Percentiles rank a stretch among this genome's conserved stretches.
Evolutionary conservation across 2,113 vertebrate species (phyloP).

Genomic region (Etheostoma cragini): DNA sequence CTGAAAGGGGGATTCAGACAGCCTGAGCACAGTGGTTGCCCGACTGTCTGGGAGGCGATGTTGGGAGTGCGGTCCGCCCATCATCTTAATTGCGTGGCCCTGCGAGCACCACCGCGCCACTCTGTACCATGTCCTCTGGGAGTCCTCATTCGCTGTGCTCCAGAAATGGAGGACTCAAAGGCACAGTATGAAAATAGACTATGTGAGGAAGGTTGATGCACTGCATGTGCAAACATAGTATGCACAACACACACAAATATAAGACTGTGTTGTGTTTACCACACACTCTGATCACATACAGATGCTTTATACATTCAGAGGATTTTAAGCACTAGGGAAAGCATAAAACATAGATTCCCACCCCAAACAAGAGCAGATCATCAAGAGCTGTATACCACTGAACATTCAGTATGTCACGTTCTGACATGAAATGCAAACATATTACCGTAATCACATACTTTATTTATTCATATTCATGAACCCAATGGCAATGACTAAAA

Average conservation of each 20-base stretch:
- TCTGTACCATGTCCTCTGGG: constrained; percentile 79
- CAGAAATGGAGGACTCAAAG: constrained; percentile 83
- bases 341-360: constrained; percentile 29
- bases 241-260: constrained; percentile 52
- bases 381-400: constrained; percentile 16
- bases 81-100: constrained; percentile 87
- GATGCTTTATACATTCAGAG: constrained; percentile 30
- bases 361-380: constrained; percentile 32
- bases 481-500: constrained; percentile 22
- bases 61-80: constrained; percentile 85
- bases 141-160: constrained; percentile 79
- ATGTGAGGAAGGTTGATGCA: constrained; percentile 70
- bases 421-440: constrained; percentile 27
- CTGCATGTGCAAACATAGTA: constrained; percentile 67
- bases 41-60: constrained; percentile 65
- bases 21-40: constrained; percentile 51
- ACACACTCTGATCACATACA: constrained; percentile 40
- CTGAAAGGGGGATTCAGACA: constrained; percentile 52
- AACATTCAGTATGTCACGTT: constrained; percentile 13
- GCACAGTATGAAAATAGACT: constrained; percentile 82
- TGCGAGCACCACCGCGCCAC: constrained; percentile 65
- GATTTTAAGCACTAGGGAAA: constrained; percentile 30
- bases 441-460: constrained; percentile 33
- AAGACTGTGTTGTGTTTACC: constrained; percentile 43
- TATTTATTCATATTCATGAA: constrained; percentile 49